These are phyloP conservation scores for Eupithecia subumbrata DNA, from an alignment of 2,888 invertebrate genomes.

Conservation along the genomic window DNA sequence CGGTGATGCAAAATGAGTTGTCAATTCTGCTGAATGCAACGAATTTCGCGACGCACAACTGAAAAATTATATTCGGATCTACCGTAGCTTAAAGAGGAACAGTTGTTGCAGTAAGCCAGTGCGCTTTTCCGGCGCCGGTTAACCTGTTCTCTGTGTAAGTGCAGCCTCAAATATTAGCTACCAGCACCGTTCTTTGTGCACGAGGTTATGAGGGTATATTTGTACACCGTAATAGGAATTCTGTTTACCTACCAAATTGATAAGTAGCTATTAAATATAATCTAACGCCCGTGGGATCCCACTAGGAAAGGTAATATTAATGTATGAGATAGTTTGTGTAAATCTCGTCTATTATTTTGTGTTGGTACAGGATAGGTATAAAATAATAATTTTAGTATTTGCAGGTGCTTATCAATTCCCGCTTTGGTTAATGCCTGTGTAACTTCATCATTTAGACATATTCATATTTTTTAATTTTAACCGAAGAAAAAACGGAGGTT, in stretches of 20 bases:
- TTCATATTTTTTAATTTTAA: too few relatives aligned
- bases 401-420: too few relatives aligned
- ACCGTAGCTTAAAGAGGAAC: neutral
- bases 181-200: slow-evolving; percentile 17
- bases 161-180: slow-evolving; percentile 24
- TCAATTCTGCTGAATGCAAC: neutral
- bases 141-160: slow-evolving; percentile 15
- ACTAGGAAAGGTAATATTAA: neutral
- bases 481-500: too few relatives aligned
- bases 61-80: neutral
- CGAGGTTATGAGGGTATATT: slow-evolving; percentile 21
- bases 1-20: neutral
- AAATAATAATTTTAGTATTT: neutral
- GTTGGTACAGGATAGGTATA: neutral
- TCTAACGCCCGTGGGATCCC: neutral
- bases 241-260: slow-evolving; percentile 18
- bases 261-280: neutral
- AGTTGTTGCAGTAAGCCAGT: neutral
- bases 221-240: slow-evolving; percentile 22
- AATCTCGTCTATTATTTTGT: neutral
- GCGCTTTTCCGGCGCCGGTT: neutral
- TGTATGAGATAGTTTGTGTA: neutral
- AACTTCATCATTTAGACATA: too few relatives aligned
- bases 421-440: too few relatives aligned
- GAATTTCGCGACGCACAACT: neutral